Conservation (phyloP, 2,797 vertebrate species). For the Coluber constrictor region DNA sequence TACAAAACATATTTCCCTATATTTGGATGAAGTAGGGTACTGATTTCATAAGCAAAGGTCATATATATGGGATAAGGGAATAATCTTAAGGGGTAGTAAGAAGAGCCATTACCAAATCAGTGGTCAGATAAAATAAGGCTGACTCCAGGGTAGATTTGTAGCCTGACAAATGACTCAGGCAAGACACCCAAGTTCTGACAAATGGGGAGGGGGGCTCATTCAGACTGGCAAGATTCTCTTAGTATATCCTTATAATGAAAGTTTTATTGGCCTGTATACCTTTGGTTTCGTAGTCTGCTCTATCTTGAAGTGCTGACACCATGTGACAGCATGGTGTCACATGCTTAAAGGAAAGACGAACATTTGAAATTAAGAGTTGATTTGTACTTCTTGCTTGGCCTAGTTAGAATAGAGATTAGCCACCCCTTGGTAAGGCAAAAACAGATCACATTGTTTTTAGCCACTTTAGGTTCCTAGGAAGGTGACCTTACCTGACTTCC, state of each 20-base stretch:
- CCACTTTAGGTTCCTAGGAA: not conserved
- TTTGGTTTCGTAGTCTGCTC: not conserved
- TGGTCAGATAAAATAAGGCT: not conserved
- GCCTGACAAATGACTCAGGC: not conserved
- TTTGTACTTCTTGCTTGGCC: not conserved
- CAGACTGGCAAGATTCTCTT: not conserved
- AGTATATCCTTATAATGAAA: not conserved
- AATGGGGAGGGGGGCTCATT: not conserved
- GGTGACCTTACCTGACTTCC: not conserved
- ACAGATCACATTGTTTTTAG: not conserved
- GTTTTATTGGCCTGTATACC: not conserved
- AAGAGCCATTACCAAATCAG: not conserved
- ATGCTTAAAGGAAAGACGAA: not conserved
- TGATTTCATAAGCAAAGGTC: not conserved
- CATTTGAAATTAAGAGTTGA: not conserved
- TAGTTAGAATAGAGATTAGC: not conserved
- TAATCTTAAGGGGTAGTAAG: not conserved
- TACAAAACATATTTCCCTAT: not conserved
- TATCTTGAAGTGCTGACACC: not conserved
- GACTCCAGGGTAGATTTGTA: not conserved
- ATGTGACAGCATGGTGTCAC: not conserved
- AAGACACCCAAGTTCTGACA: not conserved
- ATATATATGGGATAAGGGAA: not conserved
- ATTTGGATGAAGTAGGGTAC: not conserved
- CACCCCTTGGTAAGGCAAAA: not conserved